Percentiles rank a stretch among this genome's conserved stretches.
Conservation (phyloP, 2,888 invertebrate species). For the Phragmatobia fuliginosa region DNA sequence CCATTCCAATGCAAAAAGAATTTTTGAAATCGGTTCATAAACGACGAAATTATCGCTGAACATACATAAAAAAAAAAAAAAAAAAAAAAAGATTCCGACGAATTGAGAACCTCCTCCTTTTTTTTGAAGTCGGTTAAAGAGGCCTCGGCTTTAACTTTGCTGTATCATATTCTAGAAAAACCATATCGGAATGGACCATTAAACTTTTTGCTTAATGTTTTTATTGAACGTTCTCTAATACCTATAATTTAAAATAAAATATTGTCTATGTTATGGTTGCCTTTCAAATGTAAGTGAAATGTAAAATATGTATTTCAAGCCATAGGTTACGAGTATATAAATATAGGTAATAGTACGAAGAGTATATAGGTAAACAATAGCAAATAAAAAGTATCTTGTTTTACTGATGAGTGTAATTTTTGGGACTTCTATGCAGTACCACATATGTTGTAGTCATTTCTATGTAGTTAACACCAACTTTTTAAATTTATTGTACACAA, state of each 20-base stretch:
- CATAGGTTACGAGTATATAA: not conserved
- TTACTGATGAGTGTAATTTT: not conserved
- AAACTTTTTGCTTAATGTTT: constrained; percentile 1
- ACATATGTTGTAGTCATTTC: too few species aligned
- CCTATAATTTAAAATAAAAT: not conserved
- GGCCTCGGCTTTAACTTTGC: not conserved
- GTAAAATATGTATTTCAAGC: not conserved
- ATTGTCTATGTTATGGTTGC: not conserved
- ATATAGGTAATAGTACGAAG: too few species aligned
- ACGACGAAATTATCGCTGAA: too few species aligned
- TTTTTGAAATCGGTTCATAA: too few species aligned
- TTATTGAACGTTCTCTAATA: constrained; percentile 1
- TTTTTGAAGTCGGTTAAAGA: not conserved
- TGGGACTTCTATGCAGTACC: not conserved
- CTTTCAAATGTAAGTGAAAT: not conserved
- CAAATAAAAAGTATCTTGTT: not conserved
- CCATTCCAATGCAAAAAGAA: too few species aligned
- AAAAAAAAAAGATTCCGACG: too few species aligned
- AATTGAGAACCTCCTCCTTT: too few species aligned
- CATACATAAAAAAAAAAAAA: too few species aligned
- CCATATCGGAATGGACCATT: not conserved
- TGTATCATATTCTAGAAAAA: not conserved
- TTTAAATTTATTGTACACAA: not conserved
- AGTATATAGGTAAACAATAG: too few species aligned
- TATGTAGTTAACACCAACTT: not conserved